Evolutionary conservation across 2,113 vertebrate genomes (phyloP).

Genomic region (Peromyscus leucopus): DNA sequence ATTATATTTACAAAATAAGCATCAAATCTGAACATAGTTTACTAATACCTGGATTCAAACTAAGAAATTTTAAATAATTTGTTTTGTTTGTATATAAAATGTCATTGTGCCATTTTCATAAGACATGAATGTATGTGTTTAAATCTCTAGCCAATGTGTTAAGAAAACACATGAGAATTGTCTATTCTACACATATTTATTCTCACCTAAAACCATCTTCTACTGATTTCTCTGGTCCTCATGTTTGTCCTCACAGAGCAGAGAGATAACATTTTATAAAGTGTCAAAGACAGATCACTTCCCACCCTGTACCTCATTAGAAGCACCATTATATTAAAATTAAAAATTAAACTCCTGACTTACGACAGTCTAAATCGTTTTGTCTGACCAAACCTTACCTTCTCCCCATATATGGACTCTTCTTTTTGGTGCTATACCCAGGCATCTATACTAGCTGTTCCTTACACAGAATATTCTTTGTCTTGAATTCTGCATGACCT

Average conservation of each 20-base stretch:
- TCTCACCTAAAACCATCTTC: neutral
- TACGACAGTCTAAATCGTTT: neutral
- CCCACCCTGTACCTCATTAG: neutral
- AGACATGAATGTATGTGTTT: neutral
- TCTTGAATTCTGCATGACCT: neutral
- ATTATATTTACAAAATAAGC: neutral
- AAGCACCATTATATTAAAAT: neutral
- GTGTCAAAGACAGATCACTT: neutral
- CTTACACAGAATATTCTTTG: neutral
- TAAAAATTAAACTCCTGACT: neutral
- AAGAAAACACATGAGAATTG: neutral
- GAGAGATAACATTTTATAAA: neutral
- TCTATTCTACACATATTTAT: neutral
- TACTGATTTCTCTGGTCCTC: neutral
- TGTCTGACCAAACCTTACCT: neutral
- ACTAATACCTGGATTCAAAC: neutral
- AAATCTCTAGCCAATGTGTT: neutral
- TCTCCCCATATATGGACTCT: neutral
- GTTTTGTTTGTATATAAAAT: neutral
- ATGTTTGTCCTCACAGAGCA: neutral
- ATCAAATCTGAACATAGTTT: neutral
- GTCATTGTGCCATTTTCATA: neutral
- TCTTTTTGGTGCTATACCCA: no score
- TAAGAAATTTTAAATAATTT: neutral
- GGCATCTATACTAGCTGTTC: fast-evolving